Conservation (phyloP, 2,888 invertebrate species). For the Cantharis nigra region DNA sequence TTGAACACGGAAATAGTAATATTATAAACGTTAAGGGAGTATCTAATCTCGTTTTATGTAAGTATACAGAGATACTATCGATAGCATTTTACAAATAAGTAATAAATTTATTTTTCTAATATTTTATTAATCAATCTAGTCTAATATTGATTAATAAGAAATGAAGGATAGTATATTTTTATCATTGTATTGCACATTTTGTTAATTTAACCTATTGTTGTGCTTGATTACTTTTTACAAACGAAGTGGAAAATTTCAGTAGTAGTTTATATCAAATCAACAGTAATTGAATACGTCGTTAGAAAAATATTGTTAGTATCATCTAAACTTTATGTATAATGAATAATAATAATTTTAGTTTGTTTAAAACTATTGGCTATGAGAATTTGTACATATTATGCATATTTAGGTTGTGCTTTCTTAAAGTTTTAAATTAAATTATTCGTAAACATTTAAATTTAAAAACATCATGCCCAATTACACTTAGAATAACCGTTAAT, state of each 20-base stretch:
- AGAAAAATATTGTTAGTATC: not conserved
- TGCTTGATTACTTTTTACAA: not conserved
- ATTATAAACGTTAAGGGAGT: not conserved
- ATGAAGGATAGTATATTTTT: not conserved
- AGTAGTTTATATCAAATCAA: not conserved
- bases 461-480: too few species aligned
- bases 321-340: not conserved
- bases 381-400: too few species aligned
- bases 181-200: not conserved
- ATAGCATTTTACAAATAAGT: not conserved
- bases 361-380: too few species aligned
- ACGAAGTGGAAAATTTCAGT: not conserved
- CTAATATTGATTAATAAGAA: not conserved
- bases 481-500: too few species aligned
- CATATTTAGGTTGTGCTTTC: too few species aligned
- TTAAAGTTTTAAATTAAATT: too few species aligned
- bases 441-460: too few species aligned
- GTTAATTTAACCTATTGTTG: not conserved
- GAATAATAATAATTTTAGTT: too few species aligned
- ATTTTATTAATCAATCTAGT: not conserved
- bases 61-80: too few species aligned
- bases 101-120: not conserved
- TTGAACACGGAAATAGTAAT: not conserved
- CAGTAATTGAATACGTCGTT: not conserved
- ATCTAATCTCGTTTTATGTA: too few species aligned